These are phyloP conservation scores for Callionymus lyra DNA, from an alignment of 2,113 vertebrate genomes.

Conservation along the genomic window DNA sequence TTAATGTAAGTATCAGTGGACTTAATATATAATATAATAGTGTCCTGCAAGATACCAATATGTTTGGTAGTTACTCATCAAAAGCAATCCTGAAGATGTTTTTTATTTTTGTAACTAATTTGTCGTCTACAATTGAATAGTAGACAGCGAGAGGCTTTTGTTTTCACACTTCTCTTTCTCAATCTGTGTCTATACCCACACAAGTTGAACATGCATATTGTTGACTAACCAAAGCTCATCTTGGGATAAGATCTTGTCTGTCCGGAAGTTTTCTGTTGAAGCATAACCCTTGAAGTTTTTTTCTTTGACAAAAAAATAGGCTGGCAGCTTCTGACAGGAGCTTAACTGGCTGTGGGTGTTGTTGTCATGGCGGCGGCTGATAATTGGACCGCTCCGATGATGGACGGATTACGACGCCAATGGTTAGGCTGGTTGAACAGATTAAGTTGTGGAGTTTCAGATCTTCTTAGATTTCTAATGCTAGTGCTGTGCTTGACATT, in stretches of 20 bases:
- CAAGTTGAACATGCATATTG: too few species aligned
- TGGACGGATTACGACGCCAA: conserved; percentile 15
- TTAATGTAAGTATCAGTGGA: conserved; percentile 49
- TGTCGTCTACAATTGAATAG: too few species aligned
- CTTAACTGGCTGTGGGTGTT: conserved; percentile 40
- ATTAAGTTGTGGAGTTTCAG: conserved; percentile 35
- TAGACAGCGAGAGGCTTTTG: too few species aligned
- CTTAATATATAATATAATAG: too few species aligned
- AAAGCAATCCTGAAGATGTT: too few species aligned
- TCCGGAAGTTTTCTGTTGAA: conserved; percentile 5
- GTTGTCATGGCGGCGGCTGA: conserved; percentile 24
- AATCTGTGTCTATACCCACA: neutral
- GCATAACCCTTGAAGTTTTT: neutral
- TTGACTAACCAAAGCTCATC: too few species aligned
- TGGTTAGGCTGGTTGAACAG: conserved; percentile 14
- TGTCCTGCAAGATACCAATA: too few species aligned
- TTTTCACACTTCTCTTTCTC: conserved; percentile 1
- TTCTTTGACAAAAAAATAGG: conserved; percentile 13
- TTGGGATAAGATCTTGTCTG: too few species aligned
- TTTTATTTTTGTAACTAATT: too few species aligned
- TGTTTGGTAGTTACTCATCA: too few species aligned
- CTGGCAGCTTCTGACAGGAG: conserved; percentile 12
- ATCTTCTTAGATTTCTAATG: conserved; percentile 21
- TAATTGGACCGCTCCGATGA: conserved; percentile 29
- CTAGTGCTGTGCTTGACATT: too few species aligned